Conservation (phyloP, 2,888 invertebrate species). For the Morinoia aosen region DNA sequence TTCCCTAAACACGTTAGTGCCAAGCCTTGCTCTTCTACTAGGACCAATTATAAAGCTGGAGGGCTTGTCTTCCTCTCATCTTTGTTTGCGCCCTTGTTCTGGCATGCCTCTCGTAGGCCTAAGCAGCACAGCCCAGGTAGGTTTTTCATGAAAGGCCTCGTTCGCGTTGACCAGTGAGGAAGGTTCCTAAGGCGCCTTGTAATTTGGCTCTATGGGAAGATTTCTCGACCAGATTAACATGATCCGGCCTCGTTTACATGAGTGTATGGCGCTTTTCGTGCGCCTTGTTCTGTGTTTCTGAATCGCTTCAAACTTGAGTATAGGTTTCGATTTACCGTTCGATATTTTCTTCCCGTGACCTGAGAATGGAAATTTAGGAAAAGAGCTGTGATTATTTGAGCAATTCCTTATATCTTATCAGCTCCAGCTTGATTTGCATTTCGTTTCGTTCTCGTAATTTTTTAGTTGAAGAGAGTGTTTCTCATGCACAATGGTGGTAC, state of each 20-base stretch:
- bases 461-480: background rate
- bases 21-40: background rate
- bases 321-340: background rate
- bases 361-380: background rate
- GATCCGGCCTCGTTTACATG: background rate
- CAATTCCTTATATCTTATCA: background rate
- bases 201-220: background rate
- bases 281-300: background rate
- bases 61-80: conserved; percentile 4
- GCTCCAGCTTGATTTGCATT: background rate
- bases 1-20: background rate
- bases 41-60: background rate
- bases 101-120: background rate
- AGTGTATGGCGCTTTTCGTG: background rate
- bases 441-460: background rate
- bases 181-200: background rate
- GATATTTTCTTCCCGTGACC: background rate
- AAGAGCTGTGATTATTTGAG: background rate
- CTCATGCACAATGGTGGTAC: background rate
- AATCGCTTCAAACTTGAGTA: background rate
- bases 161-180: background rate
- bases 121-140: background rate
- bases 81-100: background rate
- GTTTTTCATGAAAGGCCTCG: background rate
- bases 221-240: background rate